A percentile compares a stretch with the other conserved stretches of the same genome.
Conservation (phyloP, 2,113 vertebrate species). For the Corvus moneduloides region DNA sequence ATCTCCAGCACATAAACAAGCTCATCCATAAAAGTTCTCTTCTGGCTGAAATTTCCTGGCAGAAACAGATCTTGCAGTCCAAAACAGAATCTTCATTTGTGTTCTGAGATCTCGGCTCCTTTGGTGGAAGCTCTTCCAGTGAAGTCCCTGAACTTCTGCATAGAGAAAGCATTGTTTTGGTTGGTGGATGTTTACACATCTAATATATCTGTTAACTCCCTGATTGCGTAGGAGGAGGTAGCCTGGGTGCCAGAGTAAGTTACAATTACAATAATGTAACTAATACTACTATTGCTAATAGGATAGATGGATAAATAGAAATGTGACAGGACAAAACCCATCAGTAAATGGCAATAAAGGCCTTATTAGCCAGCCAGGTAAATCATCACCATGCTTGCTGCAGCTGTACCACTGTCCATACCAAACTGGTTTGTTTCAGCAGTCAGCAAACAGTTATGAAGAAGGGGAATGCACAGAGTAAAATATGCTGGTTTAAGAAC, state of each 20-base stretch:
- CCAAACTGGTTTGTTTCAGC: neutral
- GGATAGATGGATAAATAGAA: neutral
- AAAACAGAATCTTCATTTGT: neutral
- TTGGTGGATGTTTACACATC: neutral
- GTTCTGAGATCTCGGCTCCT: neutral
- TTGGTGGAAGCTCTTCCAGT: neutral
- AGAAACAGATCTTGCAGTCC: neutral
- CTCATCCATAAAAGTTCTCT: neutral
- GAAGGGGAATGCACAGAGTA: neutral
- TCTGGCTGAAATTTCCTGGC: neutral
- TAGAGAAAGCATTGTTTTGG: neutral
- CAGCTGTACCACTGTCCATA: neutral
- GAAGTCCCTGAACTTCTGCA: neutral
- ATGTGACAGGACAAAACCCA: neutral
- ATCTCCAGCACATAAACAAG: neutral
- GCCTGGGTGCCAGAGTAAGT: neutral
- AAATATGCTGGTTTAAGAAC: neutral
- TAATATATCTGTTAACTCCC: neutral
- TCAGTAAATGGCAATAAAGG: neutral
- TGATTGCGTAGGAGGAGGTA: neutral
- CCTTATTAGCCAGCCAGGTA: neutral
- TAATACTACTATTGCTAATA: neutral
- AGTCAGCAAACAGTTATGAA: neutral
- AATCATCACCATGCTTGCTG: neutral
- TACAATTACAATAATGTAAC: neutral